These are phyloP conservation scores for Thaumetopoea pityocampa DNA, from an alignment of 1,140 invertebrate genomes.

Conservation along the genomic window DNA sequence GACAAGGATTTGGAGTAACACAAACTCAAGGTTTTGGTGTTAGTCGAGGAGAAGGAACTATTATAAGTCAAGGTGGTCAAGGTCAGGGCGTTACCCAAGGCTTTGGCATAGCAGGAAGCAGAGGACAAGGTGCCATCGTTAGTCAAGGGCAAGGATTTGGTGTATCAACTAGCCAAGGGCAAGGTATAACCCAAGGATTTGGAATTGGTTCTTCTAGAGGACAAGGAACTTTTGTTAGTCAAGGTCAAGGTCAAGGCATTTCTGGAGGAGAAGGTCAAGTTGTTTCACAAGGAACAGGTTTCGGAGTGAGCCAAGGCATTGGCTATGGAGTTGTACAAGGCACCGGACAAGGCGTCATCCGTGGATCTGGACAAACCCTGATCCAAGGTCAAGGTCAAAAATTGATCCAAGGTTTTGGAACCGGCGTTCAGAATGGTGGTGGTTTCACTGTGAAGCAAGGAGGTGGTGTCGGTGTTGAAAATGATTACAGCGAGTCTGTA, in stretches of 20 bases:
- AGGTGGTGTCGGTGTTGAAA: slow-evolving; percentile 27
- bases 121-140: slow-evolving; percentile 6
- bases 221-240: not conserved
- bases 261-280: slow-evolving; percentile 5
- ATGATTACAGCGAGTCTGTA: slow-evolving; percentile 39
- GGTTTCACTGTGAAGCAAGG: slow-evolving; percentile 16
- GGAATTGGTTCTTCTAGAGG: too few relatives aligned
- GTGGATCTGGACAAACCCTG: not conserved
- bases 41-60: slow-evolving; percentile 5
- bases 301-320: slow-evolving; percentile 7
- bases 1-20: slow-evolving; percentile 17
- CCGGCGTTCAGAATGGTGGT: slow-evolving; percentile 17
- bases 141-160: slow-evolving; percentile 4
- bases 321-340: slow-evolving; percentile 17
- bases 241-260: slow-evolving; percentile 7
- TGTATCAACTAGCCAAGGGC: slow-evolving; percentile 4
- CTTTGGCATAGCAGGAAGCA: not conserved
- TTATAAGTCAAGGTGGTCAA: slow-evolving; percentile 16
- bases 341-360: not conserved
- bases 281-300: not conserved
- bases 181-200: slow-evolving; percentile 4
- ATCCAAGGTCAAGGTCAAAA: slow-evolving; percentile 18
- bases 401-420: slow-evolving; percentile 23
- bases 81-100: slow-evolving; percentile 13
- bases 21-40: slow-evolving; percentile 9